phyloP scores from a whole-genome alignment of 2,113 vertebrate genomes.

The Tonatia bakeri region DNA sequence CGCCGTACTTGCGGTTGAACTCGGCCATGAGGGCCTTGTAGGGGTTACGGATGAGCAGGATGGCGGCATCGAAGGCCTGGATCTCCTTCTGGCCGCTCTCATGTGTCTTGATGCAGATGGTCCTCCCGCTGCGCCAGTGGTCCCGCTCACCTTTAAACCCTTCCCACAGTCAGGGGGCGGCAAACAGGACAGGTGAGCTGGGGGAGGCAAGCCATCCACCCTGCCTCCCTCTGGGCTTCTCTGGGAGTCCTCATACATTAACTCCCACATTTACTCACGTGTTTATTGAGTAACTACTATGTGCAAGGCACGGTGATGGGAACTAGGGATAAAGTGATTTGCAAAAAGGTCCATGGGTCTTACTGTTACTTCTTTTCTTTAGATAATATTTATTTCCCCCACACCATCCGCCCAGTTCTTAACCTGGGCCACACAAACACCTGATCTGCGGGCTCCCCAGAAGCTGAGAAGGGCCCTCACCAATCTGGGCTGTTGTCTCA shows the following conservation, averaged over 20 bases:
- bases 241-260: fast-evolving
- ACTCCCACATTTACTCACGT: fast-evolving
- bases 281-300: neutral
- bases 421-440: neutral
- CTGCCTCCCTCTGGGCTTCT: fast-evolving
- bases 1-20: conserved; percentile 97
- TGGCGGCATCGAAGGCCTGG: conserved; percentile 90
- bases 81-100: conserved; percentile 97
- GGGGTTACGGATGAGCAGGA: conserved; percentile 95
- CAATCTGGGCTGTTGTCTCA: neutral
- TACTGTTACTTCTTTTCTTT: neutral
- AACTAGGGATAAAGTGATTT: neutral
- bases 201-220: too few species aligned
- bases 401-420: neutral
- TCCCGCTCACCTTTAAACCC: conserved; percentile 98
- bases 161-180: conserved; percentile 43
- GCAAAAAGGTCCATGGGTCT: neutral
- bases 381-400: neutral
- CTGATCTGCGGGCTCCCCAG: neutral
- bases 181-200: neutral
- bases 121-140: conserved; percentile 95
- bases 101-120: conserved; percentile 96
- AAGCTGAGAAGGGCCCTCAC: neutral
- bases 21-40: conserved; percentile 98
- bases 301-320: neutral